These are phyloP conservation scores for Ceuthmochares aereus DNA, from an alignment of 2,113 vertebrate species.

Conservation along the genomic window DNA sequence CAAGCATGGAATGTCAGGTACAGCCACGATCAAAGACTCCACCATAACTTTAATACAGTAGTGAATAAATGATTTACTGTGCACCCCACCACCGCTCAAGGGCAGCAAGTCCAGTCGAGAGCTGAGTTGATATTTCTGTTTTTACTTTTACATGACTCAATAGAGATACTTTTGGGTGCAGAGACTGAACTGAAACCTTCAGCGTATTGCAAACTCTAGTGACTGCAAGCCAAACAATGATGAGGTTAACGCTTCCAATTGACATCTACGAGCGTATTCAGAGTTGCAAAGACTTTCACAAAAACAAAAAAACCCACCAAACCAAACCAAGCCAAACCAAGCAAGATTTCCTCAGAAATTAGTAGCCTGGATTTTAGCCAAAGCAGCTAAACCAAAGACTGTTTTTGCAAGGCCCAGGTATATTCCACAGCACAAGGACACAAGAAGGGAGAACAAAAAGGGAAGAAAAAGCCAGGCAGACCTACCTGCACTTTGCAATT, in stretches of 20 bases:
- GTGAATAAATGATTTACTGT: neutral
- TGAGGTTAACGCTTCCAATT: neutral
- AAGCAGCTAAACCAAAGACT: neutral
- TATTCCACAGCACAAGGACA: neutral
- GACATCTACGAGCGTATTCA: neutral
- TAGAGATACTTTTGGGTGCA: neutral
- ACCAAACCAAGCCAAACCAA: no score
- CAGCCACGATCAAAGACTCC: neutral
- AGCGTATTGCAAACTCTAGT: neutral
- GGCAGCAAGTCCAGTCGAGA: neutral
- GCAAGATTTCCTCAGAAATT: neutral
- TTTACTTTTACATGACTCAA: neutral
- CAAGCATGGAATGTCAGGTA: neutral
- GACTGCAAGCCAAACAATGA: neutral
- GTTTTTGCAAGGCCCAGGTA: neutral
- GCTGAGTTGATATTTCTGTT: neutral
- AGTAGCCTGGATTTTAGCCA: neutral
- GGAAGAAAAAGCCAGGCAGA: neutral
- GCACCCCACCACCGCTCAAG: neutral
- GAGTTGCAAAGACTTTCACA: neutral
- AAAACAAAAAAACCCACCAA: no score
- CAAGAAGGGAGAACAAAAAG: neutral
- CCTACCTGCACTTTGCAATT: neutral
- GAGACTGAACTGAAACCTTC: neutral
- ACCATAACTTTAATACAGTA: neutral